Evolutionary conservation across 2,888 invertebrate genomes (phyloP).

Genomic region (Strigamia crassipes): DNA sequence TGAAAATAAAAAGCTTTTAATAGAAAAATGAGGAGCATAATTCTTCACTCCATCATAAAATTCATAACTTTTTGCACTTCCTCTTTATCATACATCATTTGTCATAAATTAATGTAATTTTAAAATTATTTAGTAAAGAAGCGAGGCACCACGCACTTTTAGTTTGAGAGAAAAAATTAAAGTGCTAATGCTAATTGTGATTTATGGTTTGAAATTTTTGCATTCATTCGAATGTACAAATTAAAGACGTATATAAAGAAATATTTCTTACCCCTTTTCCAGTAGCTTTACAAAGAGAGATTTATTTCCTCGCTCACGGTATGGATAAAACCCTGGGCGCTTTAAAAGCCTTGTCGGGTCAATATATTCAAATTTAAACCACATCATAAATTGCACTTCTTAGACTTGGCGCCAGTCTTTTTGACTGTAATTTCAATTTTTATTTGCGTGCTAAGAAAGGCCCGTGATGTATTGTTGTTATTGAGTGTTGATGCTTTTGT

Average conservation of each 20-base stretch:
- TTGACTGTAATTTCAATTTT: background rate
- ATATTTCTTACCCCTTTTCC: background rate
- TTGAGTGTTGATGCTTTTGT: background rate
- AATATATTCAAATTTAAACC: slow-evolving; percentile 21
- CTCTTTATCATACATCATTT: no score
- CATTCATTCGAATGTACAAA: background rate
- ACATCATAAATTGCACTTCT: slow-evolving; percentile 1
- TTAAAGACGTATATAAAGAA: background rate
- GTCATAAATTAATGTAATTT: no score
- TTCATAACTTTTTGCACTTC: no score
- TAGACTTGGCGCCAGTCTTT: background rate
- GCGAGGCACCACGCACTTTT: no score
- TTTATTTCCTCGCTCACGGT: background rate
- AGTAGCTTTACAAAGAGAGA: background rate
- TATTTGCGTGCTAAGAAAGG: background rate
- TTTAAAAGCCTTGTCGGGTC: slow-evolving; percentile 1
- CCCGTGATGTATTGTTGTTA: background rate
- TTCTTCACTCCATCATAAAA: no score
- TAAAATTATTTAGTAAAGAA: no score
- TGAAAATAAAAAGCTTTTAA: no score
- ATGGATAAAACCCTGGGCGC: background rate
- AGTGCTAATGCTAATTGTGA: background rate
- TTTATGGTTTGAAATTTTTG: background rate
- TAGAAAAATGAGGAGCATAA: no score
- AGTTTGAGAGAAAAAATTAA: background rate